A percentile compares a stretch with the other conserved stretches of the same genome.
Evolutionary conservation across 2,888 invertebrate genomes (phyloP).

Genomic region (Dasysyrphus tricinctus): DNA sequence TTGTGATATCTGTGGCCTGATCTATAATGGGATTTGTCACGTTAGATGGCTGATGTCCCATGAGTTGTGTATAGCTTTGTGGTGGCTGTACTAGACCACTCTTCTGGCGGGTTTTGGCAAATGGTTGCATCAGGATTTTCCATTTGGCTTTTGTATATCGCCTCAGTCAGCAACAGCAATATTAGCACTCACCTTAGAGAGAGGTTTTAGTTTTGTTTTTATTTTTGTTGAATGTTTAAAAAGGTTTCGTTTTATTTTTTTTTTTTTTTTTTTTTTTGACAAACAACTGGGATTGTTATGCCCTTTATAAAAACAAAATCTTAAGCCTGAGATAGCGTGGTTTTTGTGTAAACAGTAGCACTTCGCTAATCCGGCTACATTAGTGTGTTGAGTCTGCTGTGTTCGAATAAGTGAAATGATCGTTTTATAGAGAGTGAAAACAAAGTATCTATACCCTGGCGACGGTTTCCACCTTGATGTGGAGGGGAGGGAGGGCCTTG

Average conservation of each 20-base stretch:
- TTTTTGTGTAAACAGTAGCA: not conserved
- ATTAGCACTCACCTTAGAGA: conserved; percentile 60
- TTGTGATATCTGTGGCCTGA: conserved; percentile 80
- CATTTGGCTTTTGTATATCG: conserved; percentile 61
- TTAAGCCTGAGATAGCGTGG: not conserved
- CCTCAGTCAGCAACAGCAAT: conserved; percentile 17
- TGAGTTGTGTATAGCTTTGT: conserved; percentile 60
- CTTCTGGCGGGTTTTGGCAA: conserved; percentile 49
- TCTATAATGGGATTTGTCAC: conserved; percentile 83
- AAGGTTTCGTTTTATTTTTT: conserved; percentile 22
- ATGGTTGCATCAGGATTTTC: conserved; percentile 61
- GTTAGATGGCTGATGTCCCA: conserved; percentile 76
- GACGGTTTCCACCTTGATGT: too few species aligned
- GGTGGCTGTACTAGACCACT: conserved; percentile 48
- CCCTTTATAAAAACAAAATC: not conserved
- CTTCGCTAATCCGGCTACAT: not conserved
- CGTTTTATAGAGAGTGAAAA: not conserved
- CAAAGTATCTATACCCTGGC: too few species aligned
- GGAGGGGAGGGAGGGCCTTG: too few species aligned
- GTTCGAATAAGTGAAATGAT: too few species aligned
- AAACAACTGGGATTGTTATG: not conserved
- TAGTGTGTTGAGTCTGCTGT: not conserved
- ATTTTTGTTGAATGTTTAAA: conserved; percentile 9
- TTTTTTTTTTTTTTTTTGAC: not conserved
- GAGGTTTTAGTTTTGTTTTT: conserved; percentile 16